Conservation (phyloP, 2,113 vertebrate species). For the Zosterops lateralis region DNA sequence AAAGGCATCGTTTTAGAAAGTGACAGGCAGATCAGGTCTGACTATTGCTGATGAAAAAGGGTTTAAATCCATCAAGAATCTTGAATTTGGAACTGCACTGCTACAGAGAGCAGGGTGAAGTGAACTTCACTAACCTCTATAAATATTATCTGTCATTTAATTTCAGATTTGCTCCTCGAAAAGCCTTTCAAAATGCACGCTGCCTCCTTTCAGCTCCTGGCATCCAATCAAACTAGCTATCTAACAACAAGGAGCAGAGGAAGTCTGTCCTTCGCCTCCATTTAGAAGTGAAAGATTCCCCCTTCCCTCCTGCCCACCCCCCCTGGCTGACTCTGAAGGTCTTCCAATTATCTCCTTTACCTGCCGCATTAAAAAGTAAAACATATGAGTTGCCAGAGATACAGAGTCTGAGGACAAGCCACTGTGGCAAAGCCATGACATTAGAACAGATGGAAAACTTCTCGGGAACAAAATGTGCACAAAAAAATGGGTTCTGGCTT, state of each 20-base stretch:
- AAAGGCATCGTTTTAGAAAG: conserved; percentile 63
- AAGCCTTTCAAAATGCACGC: conserved; percentile 3
- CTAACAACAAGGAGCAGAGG: conserved; percentile 19
- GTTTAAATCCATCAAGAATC: conserved; percentile 66
- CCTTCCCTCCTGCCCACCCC: background rate
- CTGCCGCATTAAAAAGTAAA: conserved; percentile 63
- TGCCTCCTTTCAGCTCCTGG: conserved; percentile 39
- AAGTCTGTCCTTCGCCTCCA: conserved; percentile 19
- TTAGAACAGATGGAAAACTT: conserved; percentile 76
- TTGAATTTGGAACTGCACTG: conserved; percentile 50
- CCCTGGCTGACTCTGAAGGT: background rate
- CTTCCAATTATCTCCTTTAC: conserved; percentile 70
- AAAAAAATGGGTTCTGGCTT: conserved; percentile 71
- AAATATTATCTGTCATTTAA: conserved; percentile 37
- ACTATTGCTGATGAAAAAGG: conserved; percentile 44
- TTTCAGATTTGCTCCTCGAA: conserved; percentile 26
- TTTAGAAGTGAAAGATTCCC: conserved; percentile 17
- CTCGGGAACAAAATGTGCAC: conserved; percentile 77
- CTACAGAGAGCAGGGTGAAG: background rate
- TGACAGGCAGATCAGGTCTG: conserved; percentile 66
- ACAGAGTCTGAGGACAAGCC: conserved; percentile 71
- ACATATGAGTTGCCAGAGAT: conserved; percentile 57
- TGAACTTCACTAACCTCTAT: conserved; percentile 45
- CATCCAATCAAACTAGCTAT: conserved; percentile 57
- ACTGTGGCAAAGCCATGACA: conserved; percentile 70